These are phyloP conservation scores for Strigops habroptila DNA, from an alignment of 2,113 vertebrate species.

Conservation along the genomic window DNA sequence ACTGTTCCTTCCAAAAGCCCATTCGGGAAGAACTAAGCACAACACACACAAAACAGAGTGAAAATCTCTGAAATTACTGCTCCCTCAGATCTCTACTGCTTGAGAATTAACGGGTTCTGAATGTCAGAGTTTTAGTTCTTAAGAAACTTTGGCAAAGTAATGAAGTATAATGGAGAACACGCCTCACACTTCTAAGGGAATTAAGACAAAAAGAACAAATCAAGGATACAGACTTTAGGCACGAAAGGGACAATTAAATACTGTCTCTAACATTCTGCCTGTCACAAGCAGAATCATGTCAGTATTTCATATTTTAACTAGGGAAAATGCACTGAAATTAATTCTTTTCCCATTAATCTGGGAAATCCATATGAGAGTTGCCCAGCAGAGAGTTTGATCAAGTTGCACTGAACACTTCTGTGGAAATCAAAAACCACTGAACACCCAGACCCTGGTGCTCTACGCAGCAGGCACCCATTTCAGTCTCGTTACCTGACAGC, in stretches of 20 bases:
- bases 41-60: background rate
- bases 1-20: constrained; percentile 82
- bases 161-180: background rate
- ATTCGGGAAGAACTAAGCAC: constrained; percentile 80
- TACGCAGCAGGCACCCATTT: background rate
- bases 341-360: background rate
- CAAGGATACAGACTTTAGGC: background rate
- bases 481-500: background rate
- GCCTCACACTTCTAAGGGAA: background rate
- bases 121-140: background rate
- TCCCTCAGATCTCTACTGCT: background rate
- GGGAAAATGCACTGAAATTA: background rate
- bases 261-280: background rate
- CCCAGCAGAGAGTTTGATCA: background rate
- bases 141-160: background rate
- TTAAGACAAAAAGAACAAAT: background rate
- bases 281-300: background rate
- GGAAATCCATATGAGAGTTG: background rate
- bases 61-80: background rate
- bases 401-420: background rate
- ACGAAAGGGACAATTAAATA: background rate
- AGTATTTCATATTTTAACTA: background rate
- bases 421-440: background rate
- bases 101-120: background rate
- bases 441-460: background rate